Evolutionary conservation across 2,797 vertebrate species (phyloP), one percentile per base, ranked within the genome.

Genomic region (Chelidonichthys spinosus): DNA sequence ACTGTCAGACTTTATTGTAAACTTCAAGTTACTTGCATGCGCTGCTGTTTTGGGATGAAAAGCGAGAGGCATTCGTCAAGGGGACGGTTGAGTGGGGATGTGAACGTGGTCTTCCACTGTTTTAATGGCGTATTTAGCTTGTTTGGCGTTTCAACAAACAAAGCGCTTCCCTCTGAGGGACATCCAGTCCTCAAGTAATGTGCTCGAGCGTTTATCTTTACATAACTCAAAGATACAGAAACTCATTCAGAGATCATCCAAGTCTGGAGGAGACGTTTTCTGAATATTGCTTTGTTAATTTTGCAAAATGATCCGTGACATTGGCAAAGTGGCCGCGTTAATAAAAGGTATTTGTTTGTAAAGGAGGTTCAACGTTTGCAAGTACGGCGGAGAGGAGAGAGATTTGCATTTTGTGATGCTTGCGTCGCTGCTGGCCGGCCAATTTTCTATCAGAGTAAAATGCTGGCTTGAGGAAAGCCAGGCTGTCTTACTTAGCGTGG

Each of bases 61-160:
- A 18, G 3, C 0, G 52, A 47, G 44, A 52, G 25, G 10, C 11
- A 8, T 61, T 64, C 62, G 35, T 47, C 25, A 17, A 7, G 39
- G 36, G 1, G 54, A 37, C 1, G n/a, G 44, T 35, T 11, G n/a
- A 63, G 60, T 13, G 53, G 53, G 42, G 5, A 11, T 37, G 82
- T 50, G 84, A 84, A 91, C 79, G 37, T 85, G 87, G 71, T 74
- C 73, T 44, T 78, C 73, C 65, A 59, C 59, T 18, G 59, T 75
- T 88, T 88, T 81, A 90, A 93, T 89, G 49, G 67, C 13, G 76
- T 87, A 50, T 83, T 89, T 79, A 71, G 63, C 58, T 77, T 80
- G 83, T 86, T 87, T 86, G 79, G 73, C 79, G 13, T 89, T 82
- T 87, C 64, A 84, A 81, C 88, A 92, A 92, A 93, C 84, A 90